These are phyloP conservation scores for Drosophila simulans DNA, from an alignment of 1,140 invertebrate genomes.

Conservation along the genomic window DNA sequence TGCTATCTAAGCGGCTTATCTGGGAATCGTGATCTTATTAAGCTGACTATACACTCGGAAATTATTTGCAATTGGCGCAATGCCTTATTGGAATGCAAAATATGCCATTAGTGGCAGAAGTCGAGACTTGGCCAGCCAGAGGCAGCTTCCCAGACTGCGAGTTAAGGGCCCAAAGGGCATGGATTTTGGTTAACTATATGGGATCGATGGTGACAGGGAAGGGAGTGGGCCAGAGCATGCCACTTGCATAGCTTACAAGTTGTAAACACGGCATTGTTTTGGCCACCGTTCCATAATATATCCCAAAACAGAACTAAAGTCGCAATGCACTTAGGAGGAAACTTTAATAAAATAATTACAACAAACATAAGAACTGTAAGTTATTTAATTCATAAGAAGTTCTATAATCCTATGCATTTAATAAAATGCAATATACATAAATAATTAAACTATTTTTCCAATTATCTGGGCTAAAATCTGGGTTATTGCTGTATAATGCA, in stretches of 20 bases:
- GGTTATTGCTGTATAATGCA: too few relatives aligned
- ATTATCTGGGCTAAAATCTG: too few relatives aligned
- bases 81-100: conserved; percentile 77
- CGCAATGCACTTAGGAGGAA: conserved; percentile 1
- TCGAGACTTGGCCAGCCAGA: conserved; percentile 33
- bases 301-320: conserved; percentile 30
- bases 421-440: too few relatives aligned
- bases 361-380: too few relatives aligned
- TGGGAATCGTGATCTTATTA: conserved; percentile 77
- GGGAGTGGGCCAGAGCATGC: conserved; percentile 37
- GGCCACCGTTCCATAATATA: conserved; percentile 53
- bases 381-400: too few relatives aligned
- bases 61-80: conserved; percentile 81
- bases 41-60: conserved; percentile 62
- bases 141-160: conserved; percentile 43
- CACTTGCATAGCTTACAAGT: conserved; percentile 67
- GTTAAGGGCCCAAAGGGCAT: conserved; percentile 47
- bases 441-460: too few relatives aligned
- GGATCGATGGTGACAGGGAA: background rate
- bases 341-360: too few relatives aligned
- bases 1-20: conserved; percentile 60
- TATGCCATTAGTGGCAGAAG: conserved; percentile 77
- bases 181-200: conserved; percentile 14
- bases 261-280: conserved; percentile 82
- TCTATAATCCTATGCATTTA: background rate